Percentiles rank a stretch among this genome's conserved stretches.
phyloP scores from a whole-genome alignment of 2,888 invertebrate species.

The Lingula anatina region DNA sequence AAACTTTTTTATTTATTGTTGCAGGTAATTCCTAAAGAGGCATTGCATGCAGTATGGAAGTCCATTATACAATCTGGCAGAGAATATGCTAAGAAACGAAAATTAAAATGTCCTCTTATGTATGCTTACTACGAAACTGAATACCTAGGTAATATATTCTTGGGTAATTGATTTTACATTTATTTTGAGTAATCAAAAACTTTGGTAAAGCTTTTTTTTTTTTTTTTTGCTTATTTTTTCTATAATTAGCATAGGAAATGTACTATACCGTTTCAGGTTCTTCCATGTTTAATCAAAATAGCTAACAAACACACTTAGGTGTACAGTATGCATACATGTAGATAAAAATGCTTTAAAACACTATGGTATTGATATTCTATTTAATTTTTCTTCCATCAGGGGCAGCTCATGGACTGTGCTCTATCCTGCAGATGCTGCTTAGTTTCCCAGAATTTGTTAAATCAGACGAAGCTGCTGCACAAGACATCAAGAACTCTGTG shows the following conservation, averaged over 20 bases:
- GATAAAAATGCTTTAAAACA: too few relatives aligned
- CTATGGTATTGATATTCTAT: too few relatives aligned
- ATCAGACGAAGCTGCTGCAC: constrained; percentile 56
- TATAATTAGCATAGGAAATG: too few relatives aligned
- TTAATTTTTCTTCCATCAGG: constrained; percentile 41
- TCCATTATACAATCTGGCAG: constrained; percentile 68
- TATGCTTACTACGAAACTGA: constrained; percentile 71
- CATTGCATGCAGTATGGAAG: constrained; percentile 64
- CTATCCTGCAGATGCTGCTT: constrained; percentile 65
- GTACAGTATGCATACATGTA: too few relatives aligned
- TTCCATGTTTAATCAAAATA: too few relatives aligned
- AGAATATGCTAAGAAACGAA: constrained; percentile 61
- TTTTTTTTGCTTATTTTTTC: too few relatives aligned
- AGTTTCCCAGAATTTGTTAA: constrained; percentile 60
- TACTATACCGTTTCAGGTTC: too few relatives aligned
- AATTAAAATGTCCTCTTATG: constrained; percentile 59
- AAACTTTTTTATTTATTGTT: constrained; percentile 11
- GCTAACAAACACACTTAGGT: too few relatives aligned
- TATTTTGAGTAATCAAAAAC: too few relatives aligned
- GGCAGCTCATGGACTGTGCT: constrained; percentile 61
- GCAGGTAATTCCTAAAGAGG: constrained; percentile 45
- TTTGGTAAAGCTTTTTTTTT: too few relatives aligned
- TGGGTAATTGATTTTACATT: constrained; percentile 1
- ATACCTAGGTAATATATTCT: constrained; percentile 62
- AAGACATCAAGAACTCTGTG: constrained; percentile 62